Conservation (phyloP, 1,140 invertebrate species). For the Drosophila ogumai region DNA sequence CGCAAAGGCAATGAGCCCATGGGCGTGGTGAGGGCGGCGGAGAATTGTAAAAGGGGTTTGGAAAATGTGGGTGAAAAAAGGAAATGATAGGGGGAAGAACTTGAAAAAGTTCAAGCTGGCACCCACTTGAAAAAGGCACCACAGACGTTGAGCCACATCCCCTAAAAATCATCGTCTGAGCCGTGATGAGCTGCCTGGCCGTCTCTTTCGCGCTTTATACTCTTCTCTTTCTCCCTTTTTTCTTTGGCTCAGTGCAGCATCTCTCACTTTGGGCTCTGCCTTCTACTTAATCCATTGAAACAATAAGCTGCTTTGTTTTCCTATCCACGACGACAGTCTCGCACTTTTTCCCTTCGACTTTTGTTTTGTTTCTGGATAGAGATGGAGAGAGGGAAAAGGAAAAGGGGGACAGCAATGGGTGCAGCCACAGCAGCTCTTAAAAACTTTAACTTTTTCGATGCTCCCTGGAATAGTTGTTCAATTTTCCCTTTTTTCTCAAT, state of each 20-base stretch:
- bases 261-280: slow-evolving; percentile 27
- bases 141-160: slow-evolving; percentile 36
- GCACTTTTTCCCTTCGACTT: slow-evolving; percentile 44
- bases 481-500: not conserved
- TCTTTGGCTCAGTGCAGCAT: slow-evolving; percentile 32
- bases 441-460: slow-evolving; percentile 11
- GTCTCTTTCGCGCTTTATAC: not conserved
- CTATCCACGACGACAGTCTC: slow-evolving; percentile 45
- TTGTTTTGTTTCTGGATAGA: slow-evolving; percentile 36
- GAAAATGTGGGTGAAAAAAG: not conserved
- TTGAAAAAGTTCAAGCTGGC: slow-evolving; percentile 53
- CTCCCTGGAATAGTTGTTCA: too few species aligned
- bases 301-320: slow-evolving; percentile 66
- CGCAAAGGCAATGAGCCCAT: not conserved
- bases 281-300: slow-evolving; percentile 64
- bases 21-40: not conserved
- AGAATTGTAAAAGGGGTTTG: not conserved
- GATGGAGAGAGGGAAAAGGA: not conserved
- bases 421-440: slow-evolving; percentile 28
- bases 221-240: not conserved
- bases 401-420: slow-evolving; percentile 4
- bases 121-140: slow-evolving; percentile 54
- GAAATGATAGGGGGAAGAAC: slow-evolving; percentile 2
- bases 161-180: slow-evolving; percentile 32
- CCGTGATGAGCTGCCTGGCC: slow-evolving; percentile 16